A percentile compares a stretch with the other conserved stretches of the same genome.
phyloP scores from a whole-genome alignment of 2,113 vertebrate species.

The Conger conger region DNA sequence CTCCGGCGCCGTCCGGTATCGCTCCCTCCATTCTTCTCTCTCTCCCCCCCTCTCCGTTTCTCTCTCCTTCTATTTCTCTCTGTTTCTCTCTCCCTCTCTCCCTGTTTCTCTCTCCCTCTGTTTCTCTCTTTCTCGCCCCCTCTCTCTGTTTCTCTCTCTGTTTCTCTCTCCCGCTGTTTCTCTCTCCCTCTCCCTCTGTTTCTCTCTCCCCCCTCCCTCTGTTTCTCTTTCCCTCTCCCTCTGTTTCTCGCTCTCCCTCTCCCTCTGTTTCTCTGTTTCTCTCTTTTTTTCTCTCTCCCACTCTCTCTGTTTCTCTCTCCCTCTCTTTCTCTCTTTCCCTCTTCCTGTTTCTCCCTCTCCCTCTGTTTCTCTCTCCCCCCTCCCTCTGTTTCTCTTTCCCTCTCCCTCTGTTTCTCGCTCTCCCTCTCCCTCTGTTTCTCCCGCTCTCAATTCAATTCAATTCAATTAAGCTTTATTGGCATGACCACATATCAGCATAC shows the following conservation, averaged over 20 bases:
- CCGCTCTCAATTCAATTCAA: too few species aligned
- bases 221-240: not conserved
- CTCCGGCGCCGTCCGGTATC: not conserved
- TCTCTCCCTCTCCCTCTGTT: not conserved
- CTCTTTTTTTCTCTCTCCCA: not conserved
- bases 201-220: too few species aligned
- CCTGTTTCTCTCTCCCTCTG: too few species aligned
- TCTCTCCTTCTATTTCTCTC: not conserved
- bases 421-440: too few species aligned
- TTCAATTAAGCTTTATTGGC: too few species aligned
- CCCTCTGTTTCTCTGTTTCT: slow-evolving; percentile 11
- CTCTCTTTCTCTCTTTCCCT: slow-evolving; percentile 20
- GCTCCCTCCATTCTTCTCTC: slow-evolving; percentile 9
- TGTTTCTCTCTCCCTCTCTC: not conserved
- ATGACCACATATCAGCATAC: too few species aligned
- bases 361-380: slow-evolving; percentile 32
- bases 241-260: slow-evolving; percentile 13
- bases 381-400: too few species aligned
- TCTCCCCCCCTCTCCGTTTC: too few species aligned
- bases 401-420: too few species aligned
- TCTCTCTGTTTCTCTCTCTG: not conserved
- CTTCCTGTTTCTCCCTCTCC: slow-evolving; percentile 33
- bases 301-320: not conserved
- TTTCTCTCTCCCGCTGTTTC: not conserved
- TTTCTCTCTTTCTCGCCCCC: not conserved